Base-by-base conservation (phyloP, 2,797 vertebrate genomes). In the Thunnus albacares region DNA sequence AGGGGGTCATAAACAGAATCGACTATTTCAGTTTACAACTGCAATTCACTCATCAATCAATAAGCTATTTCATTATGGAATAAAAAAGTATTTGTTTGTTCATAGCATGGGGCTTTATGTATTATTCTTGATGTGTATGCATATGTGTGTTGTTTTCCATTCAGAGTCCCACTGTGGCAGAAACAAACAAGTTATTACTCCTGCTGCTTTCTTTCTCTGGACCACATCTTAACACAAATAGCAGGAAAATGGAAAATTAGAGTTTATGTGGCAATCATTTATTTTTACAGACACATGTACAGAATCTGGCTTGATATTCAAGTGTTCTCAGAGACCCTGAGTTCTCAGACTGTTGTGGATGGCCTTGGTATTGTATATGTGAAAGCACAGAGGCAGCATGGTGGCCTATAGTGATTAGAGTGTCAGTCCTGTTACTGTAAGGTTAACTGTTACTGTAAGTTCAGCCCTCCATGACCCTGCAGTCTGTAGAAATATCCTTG, bases 121-220 rank as follows among this genome's bases (percentile, higher is more conserved):
- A 28, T 26, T 84, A 14, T 70, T 65, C 56, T 69, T 68, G 63
- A 82, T 82, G 58, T 64, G 47, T 65, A 60, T 77, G 71, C 24
- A 80, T 73, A 58, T 26, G 30, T 60, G 49, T 56, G 57, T 75
- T 52, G 78, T 75, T 84, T 89, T 78, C 62, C 14, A 70, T 75
- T 74, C 74, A 76, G 77, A 75, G 69, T 77, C 87, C 86, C 74
- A 80, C 90, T 82, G 83, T 78, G 85, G 68, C 41, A 77, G 59
- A 84, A 87, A 86, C 77, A 90, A 90, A 91, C 76, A 84, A 78
- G 70, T 79, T 74, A 81, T 85, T 58, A 76, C 70, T 90, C 85
- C 80, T 64, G 77, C 86, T 90, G 90, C 64, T 81, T 85, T 68
- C 51, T 41, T 61, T 77, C 76, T 75, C 60, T 57, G 56, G 59